Evolutionary conservation across 1,140 invertebrate species (phyloP), one percentile per base, ranked within the genome.

Genomic region (Apis florea): DNA sequence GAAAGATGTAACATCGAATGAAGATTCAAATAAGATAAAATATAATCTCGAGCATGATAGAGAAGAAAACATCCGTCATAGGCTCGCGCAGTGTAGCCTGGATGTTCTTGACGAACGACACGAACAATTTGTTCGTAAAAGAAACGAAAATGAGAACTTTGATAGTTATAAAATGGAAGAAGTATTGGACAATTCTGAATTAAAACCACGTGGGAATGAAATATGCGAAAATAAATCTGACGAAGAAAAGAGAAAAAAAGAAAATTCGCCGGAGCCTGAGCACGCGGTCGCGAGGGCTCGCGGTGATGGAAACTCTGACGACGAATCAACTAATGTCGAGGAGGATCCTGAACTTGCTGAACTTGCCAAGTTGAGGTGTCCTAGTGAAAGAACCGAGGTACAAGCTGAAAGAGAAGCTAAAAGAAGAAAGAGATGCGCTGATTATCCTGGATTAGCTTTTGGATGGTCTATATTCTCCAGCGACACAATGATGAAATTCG

Each of bases 401-500:
- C 95, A 98, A 64, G 97, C 97, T 47, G 97, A 97, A 90, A 95
- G 97, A 81, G 97, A 98, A 89, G 96, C 95, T 61, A 94, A 97
- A 71, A 93, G 96, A 63, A 94, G 96, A 82, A 95, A 96, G 76
- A 94, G 97, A 92, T 98, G 97, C 92, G 96, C 97, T 8, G 98
- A 98, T 91, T 99, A 98, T 94, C 98, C 98, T 0, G 98, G 98
- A 9, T 93, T 99, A 13, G 97, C 97, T 0, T 98, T 98, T 89
- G 97, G 97, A 31, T 96, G 96, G 83, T 98, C 97, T 31, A 97
- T 98, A 90, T 98, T 99, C 93, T 98, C 97, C 91, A 99, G 98
- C 67, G 98, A 99, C 92, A 99, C 98, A 4, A 97, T 99, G 96
- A 99, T 99, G 96, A 99, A 98, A 94, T 99, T 99, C 94, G 98